Evolutionary conservation across 2,113 vertebrate species (phyloP).

Genomic region (Megaceryle maxima): DNA sequence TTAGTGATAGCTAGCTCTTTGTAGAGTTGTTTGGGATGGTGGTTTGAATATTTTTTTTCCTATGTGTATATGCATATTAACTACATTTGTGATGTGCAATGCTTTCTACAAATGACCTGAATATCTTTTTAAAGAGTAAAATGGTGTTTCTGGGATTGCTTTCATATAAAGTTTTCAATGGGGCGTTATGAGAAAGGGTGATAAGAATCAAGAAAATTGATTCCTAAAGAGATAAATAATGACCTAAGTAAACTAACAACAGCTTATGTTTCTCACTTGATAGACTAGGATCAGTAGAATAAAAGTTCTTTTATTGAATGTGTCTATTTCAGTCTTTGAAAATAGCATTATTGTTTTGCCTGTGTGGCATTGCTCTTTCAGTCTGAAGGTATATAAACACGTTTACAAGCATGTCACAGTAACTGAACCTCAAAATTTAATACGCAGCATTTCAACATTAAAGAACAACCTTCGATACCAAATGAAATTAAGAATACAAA

Average conservation of each 20-base stretch:
- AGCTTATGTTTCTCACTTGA: background rate
- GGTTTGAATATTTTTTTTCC: background rate
- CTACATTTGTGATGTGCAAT: background rate
- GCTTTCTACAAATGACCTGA: background rate
- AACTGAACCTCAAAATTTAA: background rate
- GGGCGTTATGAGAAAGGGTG: background rate
- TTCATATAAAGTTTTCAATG: background rate
- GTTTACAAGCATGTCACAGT: background rate
- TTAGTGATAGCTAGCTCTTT: conserved; percentile 22
- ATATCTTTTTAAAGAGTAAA: background rate
- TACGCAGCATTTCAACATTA: background rate
- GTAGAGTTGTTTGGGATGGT: background rate
- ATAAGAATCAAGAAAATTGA: background rate
- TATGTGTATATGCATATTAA: background rate
- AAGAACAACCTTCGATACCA: background rate
- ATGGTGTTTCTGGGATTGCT: background rate
- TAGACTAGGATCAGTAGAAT: background rate
- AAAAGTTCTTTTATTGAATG: background rate
- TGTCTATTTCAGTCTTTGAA: background rate
- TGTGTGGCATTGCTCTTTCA: background rate
- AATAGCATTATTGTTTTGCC: background rate
- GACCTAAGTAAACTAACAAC: background rate
- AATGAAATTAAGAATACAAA: conserved; percentile 14
- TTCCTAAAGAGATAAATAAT: background rate
- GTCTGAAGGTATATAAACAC: background rate